phyloP scores from a whole-genome alignment of 53 echinoderm and acorn worm species.

The Crossaster papposus region DNA sequence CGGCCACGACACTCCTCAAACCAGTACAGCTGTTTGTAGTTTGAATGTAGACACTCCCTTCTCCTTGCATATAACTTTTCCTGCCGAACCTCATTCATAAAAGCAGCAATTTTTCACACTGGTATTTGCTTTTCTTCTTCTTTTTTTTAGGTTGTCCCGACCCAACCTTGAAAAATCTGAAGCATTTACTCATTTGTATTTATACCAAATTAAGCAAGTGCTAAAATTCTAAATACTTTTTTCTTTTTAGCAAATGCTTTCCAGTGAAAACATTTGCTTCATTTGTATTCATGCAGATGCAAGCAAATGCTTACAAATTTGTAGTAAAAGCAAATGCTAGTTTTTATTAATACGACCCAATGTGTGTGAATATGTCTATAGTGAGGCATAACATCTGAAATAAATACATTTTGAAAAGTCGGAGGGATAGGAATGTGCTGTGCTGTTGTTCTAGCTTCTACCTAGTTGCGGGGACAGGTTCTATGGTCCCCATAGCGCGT shows the following conservation, averaged over 20 bases:
- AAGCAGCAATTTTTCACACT: not conserved
- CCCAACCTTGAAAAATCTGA: slow-evolving; percentile 17
- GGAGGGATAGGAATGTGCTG: no score
- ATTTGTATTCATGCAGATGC: not conserved
- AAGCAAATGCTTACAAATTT: no score
- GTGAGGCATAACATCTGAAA: no score
- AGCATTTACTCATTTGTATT: slow-evolving; percentile 6
- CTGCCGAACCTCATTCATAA: not conserved
- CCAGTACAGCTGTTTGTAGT: slow-evolving; percentile 29
- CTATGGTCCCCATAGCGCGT: no score
- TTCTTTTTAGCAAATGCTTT: slow-evolving; percentile 15
- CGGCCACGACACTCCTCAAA: no score
- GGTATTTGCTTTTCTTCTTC: not conserved
- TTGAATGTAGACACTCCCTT: not conserved
- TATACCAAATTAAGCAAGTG: slow-evolving; percentile 3
- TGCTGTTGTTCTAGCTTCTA: no score
- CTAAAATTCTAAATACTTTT: slow-evolving; percentile 26
- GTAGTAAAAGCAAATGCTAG: no score
- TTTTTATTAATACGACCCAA: no score
- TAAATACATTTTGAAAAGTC: no score
- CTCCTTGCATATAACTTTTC: slow-evolving; percentile 17
- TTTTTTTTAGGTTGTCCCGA: not conserved
- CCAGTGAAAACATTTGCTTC: slow-evolving; percentile 26
- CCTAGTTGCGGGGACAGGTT: no score
- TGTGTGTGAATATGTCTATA: no score